Conservation (phyloP, 2,797 vertebrate species). For the Rhinella marina region DNA sequence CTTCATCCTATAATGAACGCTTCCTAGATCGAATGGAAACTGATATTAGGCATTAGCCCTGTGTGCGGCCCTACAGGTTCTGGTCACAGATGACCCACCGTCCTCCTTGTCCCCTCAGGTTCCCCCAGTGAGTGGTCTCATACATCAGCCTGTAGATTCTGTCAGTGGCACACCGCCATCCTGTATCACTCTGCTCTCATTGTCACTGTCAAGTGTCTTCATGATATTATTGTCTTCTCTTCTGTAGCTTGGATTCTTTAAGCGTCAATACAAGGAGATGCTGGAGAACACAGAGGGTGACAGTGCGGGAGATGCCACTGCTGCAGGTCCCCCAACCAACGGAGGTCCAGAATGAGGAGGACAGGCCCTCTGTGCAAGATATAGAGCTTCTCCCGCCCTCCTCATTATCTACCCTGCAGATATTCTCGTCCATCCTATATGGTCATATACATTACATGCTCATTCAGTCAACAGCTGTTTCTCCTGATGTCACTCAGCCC, state of each 20-base stretch:
- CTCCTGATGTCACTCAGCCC: too few species aligned
- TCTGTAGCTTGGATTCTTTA: slow-evolving; percentile 85
- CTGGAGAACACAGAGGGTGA: slow-evolving; percentile 71
- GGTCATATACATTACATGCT: too few species aligned
- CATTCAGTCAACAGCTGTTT: too few species aligned
- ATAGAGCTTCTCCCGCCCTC: neutral
- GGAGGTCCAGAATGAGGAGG: neutral
- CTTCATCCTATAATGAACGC: neutral
- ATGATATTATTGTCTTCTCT: neutral
- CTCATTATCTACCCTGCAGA: neutral
- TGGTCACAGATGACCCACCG: neutral
- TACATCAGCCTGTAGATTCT: neutral
- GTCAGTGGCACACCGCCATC: too few species aligned
- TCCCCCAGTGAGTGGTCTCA: too few species aligned
- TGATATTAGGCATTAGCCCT: too few species aligned
- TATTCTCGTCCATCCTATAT: neutral
- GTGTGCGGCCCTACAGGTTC: neutral
- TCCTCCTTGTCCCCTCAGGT: neutral
- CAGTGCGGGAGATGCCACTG: neutral
- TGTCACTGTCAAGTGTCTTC: too few species aligned
- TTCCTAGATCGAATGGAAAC: too few species aligned
- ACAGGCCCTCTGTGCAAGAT: neutral
- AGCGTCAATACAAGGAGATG: slow-evolving; percentile 81
- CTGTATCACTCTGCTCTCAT: neutral
- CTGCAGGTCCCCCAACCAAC: neutral